Base-by-base conservation (phyloP, 2,113 vertebrate species). In the Percina caprodes region DNA sequence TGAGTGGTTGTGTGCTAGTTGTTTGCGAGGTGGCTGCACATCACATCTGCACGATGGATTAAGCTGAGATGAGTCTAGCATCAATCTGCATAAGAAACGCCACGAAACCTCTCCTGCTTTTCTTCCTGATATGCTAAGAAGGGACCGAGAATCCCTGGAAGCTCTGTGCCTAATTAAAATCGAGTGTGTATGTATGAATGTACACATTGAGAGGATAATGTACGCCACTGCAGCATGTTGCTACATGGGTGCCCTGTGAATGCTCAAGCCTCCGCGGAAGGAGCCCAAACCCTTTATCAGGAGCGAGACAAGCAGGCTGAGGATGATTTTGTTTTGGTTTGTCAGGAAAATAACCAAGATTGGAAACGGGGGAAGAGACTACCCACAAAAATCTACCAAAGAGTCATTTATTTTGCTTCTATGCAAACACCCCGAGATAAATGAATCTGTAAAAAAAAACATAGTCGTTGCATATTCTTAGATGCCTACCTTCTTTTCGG, bases 401-500 rank as follows among this genome's bases (percentile, higher is more conserved):
- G 52, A 69, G 48, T 68, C 35, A 42, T 54, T 83, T 19, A 42
- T 42, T 80, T 23, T 35, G 23, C 55, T 61, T 46, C 67, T 67
- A 54, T n/a, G 72, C 19, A 68, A 80, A 83, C 51, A 88, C 55
- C 62, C 18, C 60, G 48, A 60, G 49, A 62, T 82, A 46, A 83
- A 79, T 79, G 46, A 74, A 93, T 84, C 82, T 88, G 80, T 76
- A 67, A 89, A 90, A 72, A 72, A 30, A 88, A 76, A 86, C 30
- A 86, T 10, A 72, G 59, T 63, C 54, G 79, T 88, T 90, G 83
- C 89, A 84, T 88, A 67, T 92, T 92, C 92, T 91, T 85, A 80
- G 94, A 96, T 93, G 97, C 98, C 97, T 99, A 99, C 98, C 97
- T 99, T 99, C 97, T 94, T 98, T 99, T 97, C 96, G 96, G 94